Conservation (phyloP, 2,113 vertebrate genomes). For the Gnathonemus longibarbis region DNA sequence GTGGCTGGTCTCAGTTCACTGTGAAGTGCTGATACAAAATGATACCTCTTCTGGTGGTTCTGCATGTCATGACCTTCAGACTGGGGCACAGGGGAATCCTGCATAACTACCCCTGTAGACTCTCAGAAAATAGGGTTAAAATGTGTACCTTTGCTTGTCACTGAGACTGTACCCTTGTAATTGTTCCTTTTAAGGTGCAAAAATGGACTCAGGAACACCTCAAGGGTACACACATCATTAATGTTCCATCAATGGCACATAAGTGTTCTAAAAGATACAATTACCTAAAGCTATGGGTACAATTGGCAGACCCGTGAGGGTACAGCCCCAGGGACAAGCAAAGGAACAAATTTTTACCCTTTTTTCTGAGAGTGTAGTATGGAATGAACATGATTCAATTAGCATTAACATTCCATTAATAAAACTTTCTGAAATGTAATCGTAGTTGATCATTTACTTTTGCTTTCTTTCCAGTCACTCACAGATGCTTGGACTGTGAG, state of each 20-base stretch:
- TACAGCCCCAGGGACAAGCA: too few species aligned
- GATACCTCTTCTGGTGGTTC: not conserved
- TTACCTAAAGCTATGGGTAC: too few species aligned
- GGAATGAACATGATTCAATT: not conserved
- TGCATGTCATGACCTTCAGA: not conserved
- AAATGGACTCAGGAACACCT: too few species aligned
- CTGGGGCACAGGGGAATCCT: not conserved
- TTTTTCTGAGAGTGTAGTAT: not conserved
- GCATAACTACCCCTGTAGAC: not conserved
- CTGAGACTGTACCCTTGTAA: too few species aligned
- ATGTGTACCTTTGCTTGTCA: too few species aligned
- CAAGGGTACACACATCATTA: too few species aligned
- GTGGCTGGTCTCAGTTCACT: not conserved
- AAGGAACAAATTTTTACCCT: too few species aligned
- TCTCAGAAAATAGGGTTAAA: too few species aligned
- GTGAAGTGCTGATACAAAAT: not conserved
- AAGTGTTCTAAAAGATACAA: too few species aligned
- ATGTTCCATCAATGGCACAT: too few species aligned
- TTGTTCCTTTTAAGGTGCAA: too few species aligned
- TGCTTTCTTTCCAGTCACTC: not conserved
- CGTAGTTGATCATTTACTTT: not conserved
- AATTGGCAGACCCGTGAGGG: too few species aligned
- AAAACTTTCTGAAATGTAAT: not conserved
- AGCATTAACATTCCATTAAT: not conserved
- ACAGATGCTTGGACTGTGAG: not conserved